A percentile compares a stretch with the other conserved stretches of the same genome.
Conservation (phyloP, 2,888 invertebrate genomes). For the Calameuta filiformis region DNA sequence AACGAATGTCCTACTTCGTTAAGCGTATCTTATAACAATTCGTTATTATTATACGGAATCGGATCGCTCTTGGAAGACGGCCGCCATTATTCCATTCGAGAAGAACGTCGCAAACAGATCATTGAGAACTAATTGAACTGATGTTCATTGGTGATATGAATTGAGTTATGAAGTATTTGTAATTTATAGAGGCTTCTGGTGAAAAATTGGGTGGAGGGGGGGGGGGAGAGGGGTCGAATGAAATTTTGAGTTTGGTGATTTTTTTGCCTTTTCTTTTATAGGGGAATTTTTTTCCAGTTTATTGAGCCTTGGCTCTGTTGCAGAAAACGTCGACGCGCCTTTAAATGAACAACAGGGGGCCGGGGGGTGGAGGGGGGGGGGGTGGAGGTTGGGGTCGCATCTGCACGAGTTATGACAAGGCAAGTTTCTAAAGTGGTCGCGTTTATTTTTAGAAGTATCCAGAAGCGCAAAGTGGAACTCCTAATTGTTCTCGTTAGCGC, state of each 20-base stretch:
- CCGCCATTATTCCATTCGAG: not conserved
- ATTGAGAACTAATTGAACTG: not conserved
- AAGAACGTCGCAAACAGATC: not conserved
- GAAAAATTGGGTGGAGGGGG: too few species aligned
- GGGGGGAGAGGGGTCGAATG: too few species aligned
- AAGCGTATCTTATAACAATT: not conserved
- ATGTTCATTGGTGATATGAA: not conserved
- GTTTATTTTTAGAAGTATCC: slow-evolving; percentile 62
- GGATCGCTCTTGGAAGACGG: not conserved
- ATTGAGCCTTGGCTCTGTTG: not conserved
- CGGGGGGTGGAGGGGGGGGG: too few species aligned
- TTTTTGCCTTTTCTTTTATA: not conserved
- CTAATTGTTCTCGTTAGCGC: slow-evolving; percentile 65
- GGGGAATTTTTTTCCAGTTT: not conserved
- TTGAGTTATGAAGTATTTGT: too few species aligned
- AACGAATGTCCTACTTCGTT: not conserved
- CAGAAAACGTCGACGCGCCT: not conserved
- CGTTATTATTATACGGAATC: not conserved
- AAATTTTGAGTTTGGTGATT: too few species aligned
- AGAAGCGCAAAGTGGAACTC: slow-evolving; percentile 61
- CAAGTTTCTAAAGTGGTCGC: slow-evolving; percentile 54
- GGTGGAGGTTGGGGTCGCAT: slow-evolving; percentile 22
- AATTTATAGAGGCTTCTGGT: too few species aligned
- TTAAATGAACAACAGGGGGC: not conserved
- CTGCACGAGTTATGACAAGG: slow-evolving; percentile 37